A percentile compares a stretch with the other conserved stretches of the same genome.
Conservation (phyloP, 2,797 vertebrate genomes). For the Typhlichthys eigenmanni region DNA sequence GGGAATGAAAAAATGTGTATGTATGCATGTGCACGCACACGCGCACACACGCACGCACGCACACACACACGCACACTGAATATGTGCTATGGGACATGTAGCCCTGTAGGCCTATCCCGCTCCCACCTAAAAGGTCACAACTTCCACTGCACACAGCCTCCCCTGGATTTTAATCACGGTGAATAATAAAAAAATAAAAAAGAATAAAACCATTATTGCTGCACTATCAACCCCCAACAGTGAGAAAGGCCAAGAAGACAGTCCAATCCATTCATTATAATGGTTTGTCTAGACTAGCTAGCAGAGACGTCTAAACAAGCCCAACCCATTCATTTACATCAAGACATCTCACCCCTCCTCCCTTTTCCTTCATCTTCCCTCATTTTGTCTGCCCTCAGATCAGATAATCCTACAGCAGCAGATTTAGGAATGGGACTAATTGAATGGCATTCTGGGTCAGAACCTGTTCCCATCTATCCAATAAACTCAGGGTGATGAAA, state of each 20-base stretch:
- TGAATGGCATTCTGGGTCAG: constrained; percentile 54
- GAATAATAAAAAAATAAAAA: constrained; percentile 12
- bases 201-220: constrained; percentile 34
- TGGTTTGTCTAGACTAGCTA: constrained; percentile 45
- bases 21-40: constrained; percentile 6
- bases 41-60: neutral
- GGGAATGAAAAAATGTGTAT: neutral
- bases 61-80: constrained; percentile 4
- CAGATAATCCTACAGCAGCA: constrained; percentile 56
- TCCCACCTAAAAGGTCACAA: constrained; percentile 22
- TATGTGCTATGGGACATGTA: constrained; percentile 26
- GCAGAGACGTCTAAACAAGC: constrained; percentile 43
- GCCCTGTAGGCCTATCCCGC: constrained; percentile 3
- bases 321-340: constrained; percentile 49
- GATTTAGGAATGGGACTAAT: constrained; percentile 53
- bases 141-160: neutral
- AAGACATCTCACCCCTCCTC: constrained; percentile 32
- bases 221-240: constrained; percentile 25
- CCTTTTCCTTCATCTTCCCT: constrained; percentile 45
- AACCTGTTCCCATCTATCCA: constrained; percentile 47
- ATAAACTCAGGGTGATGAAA: constrained; percentile 50
- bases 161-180: too few species aligned
- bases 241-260: constrained; percentile 13
- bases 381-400: constrained; percentile 56
- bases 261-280: constrained; percentile 30